These are phyloP conservation scores for Darevskia mixta DNA, from an alignment of 2,797 vertebrate species.

Conservation along the genomic window DNA sequence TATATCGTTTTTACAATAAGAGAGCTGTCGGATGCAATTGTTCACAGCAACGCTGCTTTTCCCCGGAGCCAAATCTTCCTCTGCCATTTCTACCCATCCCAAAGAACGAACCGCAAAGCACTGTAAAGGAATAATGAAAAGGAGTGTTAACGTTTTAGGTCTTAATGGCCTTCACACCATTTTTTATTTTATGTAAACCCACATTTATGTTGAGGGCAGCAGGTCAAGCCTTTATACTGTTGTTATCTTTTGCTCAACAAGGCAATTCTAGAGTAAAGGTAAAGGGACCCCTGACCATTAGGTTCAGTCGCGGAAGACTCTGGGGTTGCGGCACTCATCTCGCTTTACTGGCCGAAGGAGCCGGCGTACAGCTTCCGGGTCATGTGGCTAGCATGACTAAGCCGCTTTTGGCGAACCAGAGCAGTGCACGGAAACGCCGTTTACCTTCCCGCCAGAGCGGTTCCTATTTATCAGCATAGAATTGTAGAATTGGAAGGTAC, in stretches of 20 bases:
- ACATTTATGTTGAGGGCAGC: rapidly evolving
- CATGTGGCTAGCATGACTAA: too few species aligned
- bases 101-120: conserved; percentile 94
- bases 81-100: conserved; percentile 98
- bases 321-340: too few species aligned
- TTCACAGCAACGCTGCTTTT: conserved; percentile 93
- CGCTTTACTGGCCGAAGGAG: too few species aligned
- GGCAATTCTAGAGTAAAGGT: neutral
- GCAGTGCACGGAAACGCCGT: too few species aligned
- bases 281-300: too few species aligned
- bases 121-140: conserved; percentile 71
- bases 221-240: neutral
- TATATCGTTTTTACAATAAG: conserved; percentile 95
- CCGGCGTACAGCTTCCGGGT: too few species aligned
- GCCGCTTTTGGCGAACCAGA: too few species aligned
- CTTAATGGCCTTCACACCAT: neutral
- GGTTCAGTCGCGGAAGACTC: too few species aligned
- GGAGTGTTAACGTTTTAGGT: neutral
- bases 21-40: conserved; percentile 95
- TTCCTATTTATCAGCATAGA: too few species aligned
- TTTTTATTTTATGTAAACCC: neutral
- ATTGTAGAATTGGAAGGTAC: too few species aligned
- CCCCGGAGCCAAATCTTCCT: conserved; percentile 91
- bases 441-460: too few species aligned
- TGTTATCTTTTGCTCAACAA: neutral